phyloP scores from a whole-genome alignment of 2,797 vertebrate genomes.

The Nyctalus aviator region DNA sequence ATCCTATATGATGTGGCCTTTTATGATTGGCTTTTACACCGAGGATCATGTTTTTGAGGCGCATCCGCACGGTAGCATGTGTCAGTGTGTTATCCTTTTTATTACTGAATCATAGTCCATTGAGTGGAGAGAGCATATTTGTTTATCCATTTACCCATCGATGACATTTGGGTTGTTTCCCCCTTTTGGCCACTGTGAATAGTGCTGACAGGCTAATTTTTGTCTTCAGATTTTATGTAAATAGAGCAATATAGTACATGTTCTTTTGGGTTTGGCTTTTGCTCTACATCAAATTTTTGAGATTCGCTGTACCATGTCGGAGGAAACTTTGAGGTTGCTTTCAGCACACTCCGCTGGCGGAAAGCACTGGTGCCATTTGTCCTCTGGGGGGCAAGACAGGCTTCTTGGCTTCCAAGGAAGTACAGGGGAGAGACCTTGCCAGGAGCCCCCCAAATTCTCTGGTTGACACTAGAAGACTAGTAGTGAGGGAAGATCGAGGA shows the following conservation, averaged over 20 bases:
- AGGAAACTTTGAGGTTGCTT: neutral
- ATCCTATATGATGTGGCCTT: fast-evolving
- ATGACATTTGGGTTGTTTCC: neutral
- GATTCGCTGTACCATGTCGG: neutral
- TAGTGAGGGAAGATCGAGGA: neutral
- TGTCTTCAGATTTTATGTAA: neutral
- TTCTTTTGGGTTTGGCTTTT: neutral
- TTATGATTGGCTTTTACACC: neutral
- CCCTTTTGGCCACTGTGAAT: neutral
- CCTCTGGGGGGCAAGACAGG: neutral
- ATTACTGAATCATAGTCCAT: neutral
- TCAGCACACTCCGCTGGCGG: neutral
- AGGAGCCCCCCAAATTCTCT: neutral
- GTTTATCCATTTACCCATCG: neutral
- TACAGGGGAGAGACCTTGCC: neutral
- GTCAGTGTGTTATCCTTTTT: neutral
- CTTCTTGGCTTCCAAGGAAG: neutral
- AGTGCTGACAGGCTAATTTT: neutral
- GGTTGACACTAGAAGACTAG: neutral
- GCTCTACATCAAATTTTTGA: neutral
- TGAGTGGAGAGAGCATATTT: fast-evolving
- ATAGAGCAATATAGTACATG: neutral
- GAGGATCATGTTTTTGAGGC: neutral
- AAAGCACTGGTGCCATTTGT: neutral
- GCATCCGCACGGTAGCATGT: fast-evolving